A percentile compares a stretch with the other conserved stretches of the same genome.
Conservation (phyloP, 37 sponge, comb jelly and placozoan genomes). For the Aplysina aerophoba region DNA sequence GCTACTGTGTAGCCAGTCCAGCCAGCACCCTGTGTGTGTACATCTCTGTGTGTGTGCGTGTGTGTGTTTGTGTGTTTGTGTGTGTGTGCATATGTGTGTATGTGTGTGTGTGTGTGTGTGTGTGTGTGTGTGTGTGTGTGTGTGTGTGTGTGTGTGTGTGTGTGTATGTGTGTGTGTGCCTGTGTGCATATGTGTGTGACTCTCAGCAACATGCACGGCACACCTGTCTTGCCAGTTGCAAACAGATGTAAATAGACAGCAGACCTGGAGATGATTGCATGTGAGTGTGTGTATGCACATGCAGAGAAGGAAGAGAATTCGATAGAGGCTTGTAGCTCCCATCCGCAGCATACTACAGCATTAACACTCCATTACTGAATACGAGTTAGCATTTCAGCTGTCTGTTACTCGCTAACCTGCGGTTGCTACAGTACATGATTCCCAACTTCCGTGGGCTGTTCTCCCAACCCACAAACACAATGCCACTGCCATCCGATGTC, state of each 20-base stretch:
- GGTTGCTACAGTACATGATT: constrained; percentile 72
- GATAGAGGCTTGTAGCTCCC: too few relatives aligned
- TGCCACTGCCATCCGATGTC: constrained; percentile 33
- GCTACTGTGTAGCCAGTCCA: too few relatives aligned
- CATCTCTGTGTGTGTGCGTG: constrained; percentile 19
- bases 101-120: constrained; percentile 24
- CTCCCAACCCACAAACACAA: constrained; percentile 86
- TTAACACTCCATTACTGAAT: too few relatives aligned
- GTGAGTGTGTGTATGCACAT: constrained; percentile 4
- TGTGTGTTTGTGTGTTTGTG: constrained; percentile 25
- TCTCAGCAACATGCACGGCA: constrained; percentile 18
- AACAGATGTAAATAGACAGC: constrained; percentile 61
- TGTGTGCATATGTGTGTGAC: constrained; percentile 10
- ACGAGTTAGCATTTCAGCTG: too few relatives aligned
- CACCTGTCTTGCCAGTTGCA: constrained; percentile 45
- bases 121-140: constrained; percentile 30
- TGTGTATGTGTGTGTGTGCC: not conserved
- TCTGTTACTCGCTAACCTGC: constrained; percentile 47
- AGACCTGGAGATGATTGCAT: constrained; percentile 44
- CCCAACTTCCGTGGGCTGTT: constrained; percentile 79
- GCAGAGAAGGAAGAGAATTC: not conserved
- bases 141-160: not conserved
- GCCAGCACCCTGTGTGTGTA: too few relatives aligned
- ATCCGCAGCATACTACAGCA: not conserved
- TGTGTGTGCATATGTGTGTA: constrained; percentile 20